Evolutionary conservation across 2,113 vertebrate genomes (phyloP), one percentile per base, ranked within the genome.

Genomic region (Ivindomyrus marchei): DNA sequence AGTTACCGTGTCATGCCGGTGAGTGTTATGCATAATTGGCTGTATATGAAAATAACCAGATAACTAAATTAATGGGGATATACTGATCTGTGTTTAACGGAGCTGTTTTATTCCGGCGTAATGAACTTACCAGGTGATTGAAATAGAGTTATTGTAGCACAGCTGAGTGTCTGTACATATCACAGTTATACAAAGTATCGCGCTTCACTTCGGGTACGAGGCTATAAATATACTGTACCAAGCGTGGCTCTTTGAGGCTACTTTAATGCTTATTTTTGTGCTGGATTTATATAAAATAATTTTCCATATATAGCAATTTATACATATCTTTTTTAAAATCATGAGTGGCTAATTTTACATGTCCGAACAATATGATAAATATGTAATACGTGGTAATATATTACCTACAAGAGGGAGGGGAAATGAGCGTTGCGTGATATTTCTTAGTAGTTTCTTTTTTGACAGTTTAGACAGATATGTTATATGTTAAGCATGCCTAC

Each of bases 1-100:
- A 95, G 96, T 98, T 94, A 97, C 97, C 88, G 97, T 98, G 45
- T 98, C 97, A 31, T 98, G 98, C 96, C 95, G 97, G 98, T 98
- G 96, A 96, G 97, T 46, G 36, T 24, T 15, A 53, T 58, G 36
- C 10, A 62, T 15, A 21, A 31, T 87, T 58, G 87, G 19, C 27
- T 84, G 27, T n/a, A 47, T 88, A 39, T 53, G 17, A n/a, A n/a
- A 62, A 42, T 56, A 88, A 31, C 9, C 62, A 66, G 4, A 80
- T 19, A 80, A 42, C 31, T 80, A 39, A 42, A 80, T 42, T 39
- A 42, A 17, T 42, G 74, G 13, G 15, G 15, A 80, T 70, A 80
- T 80, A 39, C 2, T 80, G 9, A 39, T 42, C 13, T 85, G 39
- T 85, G 19, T 85, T 85, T 4, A 11, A 85, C 39, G 1, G 74